Base-by-base conservation (phyloP, 1,140 invertebrate species). In the Drosophila bifasciata region DNA sequence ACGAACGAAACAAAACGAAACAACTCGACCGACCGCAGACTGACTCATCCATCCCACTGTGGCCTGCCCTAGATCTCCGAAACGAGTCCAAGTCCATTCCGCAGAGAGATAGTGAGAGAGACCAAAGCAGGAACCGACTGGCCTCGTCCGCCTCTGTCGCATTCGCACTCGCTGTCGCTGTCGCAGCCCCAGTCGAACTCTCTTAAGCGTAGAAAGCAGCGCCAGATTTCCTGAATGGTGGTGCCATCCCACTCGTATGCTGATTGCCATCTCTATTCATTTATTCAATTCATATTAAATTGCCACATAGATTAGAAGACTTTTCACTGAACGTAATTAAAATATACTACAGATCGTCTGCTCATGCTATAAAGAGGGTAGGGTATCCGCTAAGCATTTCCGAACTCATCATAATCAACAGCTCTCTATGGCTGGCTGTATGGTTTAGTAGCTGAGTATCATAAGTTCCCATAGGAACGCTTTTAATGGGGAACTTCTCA, bases 241-340 rank as follows among this genome's bases (percentile, higher is more conserved):
- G 19, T 21, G 17, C 17, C 23, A 9, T 23, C 61, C 50, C 45
- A 36, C 45, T 36, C 58, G 48, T 13, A 21, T 56, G 15, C 39
- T 49, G 70, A 76, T 79, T 75, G 59, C 60, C 63, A 80, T 81
- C 52, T 60, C 48, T 60, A 73, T 63, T 81, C 79, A 77, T 77
- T 76, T 80, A 76, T 72, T 81, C 66, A 76, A 76, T 80, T 80
- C 73, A 73, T 73, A 75, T 58, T 52, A 71, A 62, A 71, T 64
- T 70, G 63, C 36, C 9, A 13, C 64, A 51, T 69, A 69, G 63
- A 70, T 69, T 69, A 69, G 17, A 57, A 58, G 60, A 58, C 76
- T 61, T 66, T 66, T 45, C 76, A 67, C 62, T 74, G 71, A 68
- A 63, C 46, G 64, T 68, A 68, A 68, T 68, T 68, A 68, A 68